These are phyloP conservation scores for Tangara arthus DNA, from an alignment of 2,797 vertebrate species.

Conservation along the genomic window DNA sequence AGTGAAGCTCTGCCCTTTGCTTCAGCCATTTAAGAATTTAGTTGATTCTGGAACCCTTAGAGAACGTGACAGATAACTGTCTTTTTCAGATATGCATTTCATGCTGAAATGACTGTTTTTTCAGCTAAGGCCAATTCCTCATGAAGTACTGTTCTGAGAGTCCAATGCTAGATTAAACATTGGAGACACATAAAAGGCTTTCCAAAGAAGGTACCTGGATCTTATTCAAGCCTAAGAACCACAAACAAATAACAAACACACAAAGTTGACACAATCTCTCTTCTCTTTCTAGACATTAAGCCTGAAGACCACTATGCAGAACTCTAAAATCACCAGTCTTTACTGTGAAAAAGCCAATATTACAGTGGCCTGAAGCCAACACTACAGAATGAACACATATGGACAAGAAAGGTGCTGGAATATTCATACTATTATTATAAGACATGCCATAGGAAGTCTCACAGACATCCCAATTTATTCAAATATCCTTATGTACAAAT, in stretches of 20 bases:
- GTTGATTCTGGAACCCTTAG: background rate
- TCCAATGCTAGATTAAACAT: background rate
- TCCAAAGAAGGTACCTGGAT: background rate
- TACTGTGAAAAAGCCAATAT: background rate
- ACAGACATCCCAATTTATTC: background rate
- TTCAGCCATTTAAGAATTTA: background rate
- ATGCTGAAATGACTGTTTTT: background rate
- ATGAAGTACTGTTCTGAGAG: background rate
- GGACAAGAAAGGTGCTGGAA: background rate
- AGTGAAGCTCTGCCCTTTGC: background rate
- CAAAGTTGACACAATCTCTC: background rate
- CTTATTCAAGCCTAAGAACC: background rate
- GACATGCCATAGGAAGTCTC: background rate
- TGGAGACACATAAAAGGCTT: background rate
- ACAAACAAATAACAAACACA: background rate
- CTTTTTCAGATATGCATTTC: background rate
- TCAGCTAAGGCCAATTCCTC: background rate
- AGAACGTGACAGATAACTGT: background rate
- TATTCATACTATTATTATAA: background rate
- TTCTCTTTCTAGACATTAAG: background rate
- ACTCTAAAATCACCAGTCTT: background rate
- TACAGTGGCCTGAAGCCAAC: background rate
- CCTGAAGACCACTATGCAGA: background rate
- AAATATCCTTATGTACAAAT: background rate
- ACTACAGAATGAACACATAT: background rate